These are phyloP conservation scores for Cariama cristata DNA, from an alignment of 2,113 vertebrate species.

Conservation along the genomic window DNA sequence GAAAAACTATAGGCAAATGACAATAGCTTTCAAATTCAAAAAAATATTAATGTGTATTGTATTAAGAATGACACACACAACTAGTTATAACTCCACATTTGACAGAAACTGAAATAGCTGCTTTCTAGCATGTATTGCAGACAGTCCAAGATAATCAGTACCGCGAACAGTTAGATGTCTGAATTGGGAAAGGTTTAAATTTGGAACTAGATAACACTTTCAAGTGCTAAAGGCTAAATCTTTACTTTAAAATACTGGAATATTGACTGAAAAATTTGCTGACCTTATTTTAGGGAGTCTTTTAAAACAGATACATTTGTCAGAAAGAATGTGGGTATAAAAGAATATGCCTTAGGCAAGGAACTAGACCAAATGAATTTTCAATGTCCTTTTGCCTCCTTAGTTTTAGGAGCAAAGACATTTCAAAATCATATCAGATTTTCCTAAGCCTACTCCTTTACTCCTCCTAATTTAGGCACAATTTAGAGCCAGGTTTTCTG, in stretches of 20 bases:
- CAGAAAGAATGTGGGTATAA: neutral
- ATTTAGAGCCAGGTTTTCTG: neutral
- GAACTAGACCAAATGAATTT: neutral
- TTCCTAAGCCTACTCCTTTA: neutral
- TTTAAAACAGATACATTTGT: neutral
- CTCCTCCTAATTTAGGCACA: neutral
- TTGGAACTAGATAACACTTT: neutral
- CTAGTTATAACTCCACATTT: neutral
- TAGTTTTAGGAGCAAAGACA: neutral
- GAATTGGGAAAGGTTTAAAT: neutral
- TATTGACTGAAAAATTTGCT: neutral
- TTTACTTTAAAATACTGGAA: neutral
- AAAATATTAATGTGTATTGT: neutral
- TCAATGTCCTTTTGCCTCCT: neutral
- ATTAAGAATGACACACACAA: neutral
- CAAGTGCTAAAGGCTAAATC: neutral
- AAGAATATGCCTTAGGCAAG: neutral
- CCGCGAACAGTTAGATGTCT: neutral
- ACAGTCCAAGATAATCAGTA: neutral
- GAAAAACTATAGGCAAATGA: neutral
- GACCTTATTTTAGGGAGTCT: neutral
- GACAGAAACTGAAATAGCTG: neutral
- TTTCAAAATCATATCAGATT: neutral
- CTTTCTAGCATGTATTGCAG: rapidly evolving
- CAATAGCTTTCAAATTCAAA: neutral